Percentiles rank a stretch among this genome's conserved stretches.
These are phyloP conservation scores for Orgyia antiqua DNA, from an alignment of 2,888 invertebrate species.

Conservation along the genomic window DNA sequence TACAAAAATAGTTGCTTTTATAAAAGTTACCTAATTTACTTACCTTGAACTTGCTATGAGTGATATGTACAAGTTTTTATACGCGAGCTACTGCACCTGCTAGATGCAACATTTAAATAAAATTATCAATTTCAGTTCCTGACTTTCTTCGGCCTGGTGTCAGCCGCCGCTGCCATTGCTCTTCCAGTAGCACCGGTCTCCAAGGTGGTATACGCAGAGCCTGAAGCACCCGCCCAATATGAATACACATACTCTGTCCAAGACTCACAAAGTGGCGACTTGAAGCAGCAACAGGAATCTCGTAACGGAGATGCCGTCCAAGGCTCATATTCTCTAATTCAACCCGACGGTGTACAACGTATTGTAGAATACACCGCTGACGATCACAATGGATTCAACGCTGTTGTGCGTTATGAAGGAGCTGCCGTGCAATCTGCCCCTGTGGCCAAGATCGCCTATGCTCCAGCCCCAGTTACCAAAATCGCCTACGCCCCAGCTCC, in stretches of 20 bases:
- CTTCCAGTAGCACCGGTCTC: constrained; percentile 41
- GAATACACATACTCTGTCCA: constrained; percentile 66
- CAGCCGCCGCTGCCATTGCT: constrained; percentile 40
- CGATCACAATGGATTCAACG: constrained; percentile 64
- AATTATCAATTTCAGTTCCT: too few relatives aligned
- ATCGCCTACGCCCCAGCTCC: constrained; percentile 21
- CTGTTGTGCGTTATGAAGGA: constrained; percentile 65
- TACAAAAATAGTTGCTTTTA: too few relatives aligned
- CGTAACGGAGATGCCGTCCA: constrained; percentile 64
- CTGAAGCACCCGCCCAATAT: constrained; percentile 56
- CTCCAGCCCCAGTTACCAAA: constrained; percentile 25
- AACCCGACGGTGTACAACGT: constrained; percentile 66
- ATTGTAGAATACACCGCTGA: constrained; percentile 69
- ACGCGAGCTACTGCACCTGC: too few relatives aligned
- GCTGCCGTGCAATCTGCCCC: constrained; percentile 33
- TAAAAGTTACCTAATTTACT: too few relatives aligned
- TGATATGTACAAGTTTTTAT: too few relatives aligned
- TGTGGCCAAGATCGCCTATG: constrained; percentile 44
- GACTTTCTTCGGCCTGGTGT: constrained; percentile 34
- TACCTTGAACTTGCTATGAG: too few relatives aligned
- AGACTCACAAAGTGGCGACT: constrained; percentile 62
- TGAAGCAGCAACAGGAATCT: constrained; percentile 66
- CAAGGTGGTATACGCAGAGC: constrained; percentile 50
- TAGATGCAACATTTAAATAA: too few relatives aligned
- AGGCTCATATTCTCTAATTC: constrained; percentile 68